Evolutionary conservation across 1,140 invertebrate genomes (phyloP).

Genomic region (Parapsyche elsis): DNA sequence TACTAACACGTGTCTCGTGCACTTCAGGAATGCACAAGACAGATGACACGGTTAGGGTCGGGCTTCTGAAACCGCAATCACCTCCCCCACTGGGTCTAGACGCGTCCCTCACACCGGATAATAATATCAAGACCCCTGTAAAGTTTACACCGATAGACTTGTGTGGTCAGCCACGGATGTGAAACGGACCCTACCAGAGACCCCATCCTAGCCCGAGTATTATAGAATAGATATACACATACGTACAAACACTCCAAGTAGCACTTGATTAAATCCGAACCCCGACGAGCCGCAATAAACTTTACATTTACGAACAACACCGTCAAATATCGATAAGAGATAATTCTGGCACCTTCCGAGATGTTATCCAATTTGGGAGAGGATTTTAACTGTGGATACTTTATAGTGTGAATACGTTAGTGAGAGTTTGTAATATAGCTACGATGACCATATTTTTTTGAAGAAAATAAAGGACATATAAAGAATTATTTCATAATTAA

Average conservation of each 20-base stretch:
- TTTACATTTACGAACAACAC: constrained; percentile 1
- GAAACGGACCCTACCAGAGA: neutral
- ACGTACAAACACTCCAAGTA: neutral
- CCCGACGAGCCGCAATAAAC: constrained; percentile 12
- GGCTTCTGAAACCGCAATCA: constrained; percentile 13
- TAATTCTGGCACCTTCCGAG: no score
- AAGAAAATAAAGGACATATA: no score
- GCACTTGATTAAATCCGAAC: constrained; percentile 26
- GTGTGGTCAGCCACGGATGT: constrained; percentile 21
- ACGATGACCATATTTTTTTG: no score
- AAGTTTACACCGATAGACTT: constrained; percentile 32
- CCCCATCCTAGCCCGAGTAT: neutral
- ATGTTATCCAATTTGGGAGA: no score
- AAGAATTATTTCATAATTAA: no score
- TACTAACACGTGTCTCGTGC: neutral
- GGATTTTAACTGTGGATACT: no score
- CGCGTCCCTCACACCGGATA: constrained; percentile 2
- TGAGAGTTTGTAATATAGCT: no score
- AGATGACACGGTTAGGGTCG: neutral
- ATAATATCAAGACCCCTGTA: constrained; percentile 23
- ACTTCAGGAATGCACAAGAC: neutral
- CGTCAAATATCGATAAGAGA: neutral
- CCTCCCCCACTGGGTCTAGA: neutral
- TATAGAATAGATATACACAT: no score
- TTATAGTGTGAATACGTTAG: no score